These are phyloP conservation scores for Caenorhabditis briggsae DNA, from an alignment of 1,140 invertebrate genomes.

Conservation along the genomic window DNA sequence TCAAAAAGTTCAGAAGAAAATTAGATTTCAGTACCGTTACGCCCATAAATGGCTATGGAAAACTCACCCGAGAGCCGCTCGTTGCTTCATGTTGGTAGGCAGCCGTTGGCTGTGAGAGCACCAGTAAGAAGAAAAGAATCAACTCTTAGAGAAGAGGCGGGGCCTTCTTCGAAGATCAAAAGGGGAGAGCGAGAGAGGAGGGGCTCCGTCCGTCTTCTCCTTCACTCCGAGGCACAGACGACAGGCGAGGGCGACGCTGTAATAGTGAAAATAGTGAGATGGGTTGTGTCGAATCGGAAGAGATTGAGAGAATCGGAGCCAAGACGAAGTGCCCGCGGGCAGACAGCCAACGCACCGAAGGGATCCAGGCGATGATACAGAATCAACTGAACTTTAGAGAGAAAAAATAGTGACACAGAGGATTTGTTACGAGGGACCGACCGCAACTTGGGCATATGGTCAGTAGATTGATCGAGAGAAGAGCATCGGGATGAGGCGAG, in stretches of 20 bases:
- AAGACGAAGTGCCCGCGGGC: slow-evolving; percentile 5
- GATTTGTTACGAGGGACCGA: slow-evolving; percentile 46
- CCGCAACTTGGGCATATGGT: slow-evolving; percentile 45
- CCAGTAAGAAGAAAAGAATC: slow-evolving; percentile 49
- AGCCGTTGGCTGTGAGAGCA: slow-evolving; percentile 53
- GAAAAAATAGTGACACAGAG: slow-evolving; percentile 29
- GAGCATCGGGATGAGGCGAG: no score
- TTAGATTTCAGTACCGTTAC: slow-evolving; percentile 22
- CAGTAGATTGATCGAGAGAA: slow-evolving; percentile 33
- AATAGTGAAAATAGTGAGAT: background rate
- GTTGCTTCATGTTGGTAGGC: slow-evolving; percentile 52
- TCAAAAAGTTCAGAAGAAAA: background rate
- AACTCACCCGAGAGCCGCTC: slow-evolving; percentile 43
- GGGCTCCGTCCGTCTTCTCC: slow-evolving; percentile 23
- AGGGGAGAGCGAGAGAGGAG: background rate
- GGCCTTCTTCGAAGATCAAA: slow-evolving; percentile 19
- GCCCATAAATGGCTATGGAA: background rate
- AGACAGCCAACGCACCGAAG: slow-evolving; percentile 32
- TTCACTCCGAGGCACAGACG: slow-evolving; percentile 33
- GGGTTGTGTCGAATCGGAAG: background rate
- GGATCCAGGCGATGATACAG: background rate
- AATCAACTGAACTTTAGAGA: slow-evolving; percentile 25
- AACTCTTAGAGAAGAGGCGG: slow-evolving; percentile 27
- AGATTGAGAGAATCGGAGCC: slow-evolving; percentile 1
- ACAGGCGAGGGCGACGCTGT: slow-evolving; percentile 17